A percentile compares a stretch with the other conserved stretches of the same genome.
phyloP scores from a whole-genome alignment of 2,113 vertebrate genomes.

The Zapornia atra region DNA sequence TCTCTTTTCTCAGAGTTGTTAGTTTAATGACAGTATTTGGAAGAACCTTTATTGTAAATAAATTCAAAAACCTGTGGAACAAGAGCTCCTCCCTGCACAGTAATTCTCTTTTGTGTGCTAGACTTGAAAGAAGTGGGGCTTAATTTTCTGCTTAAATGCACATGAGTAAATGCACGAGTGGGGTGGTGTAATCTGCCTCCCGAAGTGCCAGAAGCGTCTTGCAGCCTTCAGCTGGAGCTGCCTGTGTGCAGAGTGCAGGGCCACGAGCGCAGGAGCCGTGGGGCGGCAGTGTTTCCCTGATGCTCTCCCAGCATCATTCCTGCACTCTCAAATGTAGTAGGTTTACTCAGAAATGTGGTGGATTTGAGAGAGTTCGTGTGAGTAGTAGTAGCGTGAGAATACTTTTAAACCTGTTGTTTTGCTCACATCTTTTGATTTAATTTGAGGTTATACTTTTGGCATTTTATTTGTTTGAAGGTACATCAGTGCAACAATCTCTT shows the following conservation, averaged over 20 bases:
- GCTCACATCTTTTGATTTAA: background rate
- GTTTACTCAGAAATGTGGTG: background rate
- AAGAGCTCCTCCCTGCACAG: background rate
- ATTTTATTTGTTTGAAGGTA: background rate
- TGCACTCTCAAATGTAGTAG: background rate
- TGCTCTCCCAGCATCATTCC: background rate
- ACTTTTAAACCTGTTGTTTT: background rate
- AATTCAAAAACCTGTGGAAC: background rate
- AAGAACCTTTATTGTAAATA: background rate
- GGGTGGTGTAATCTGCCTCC: background rate
- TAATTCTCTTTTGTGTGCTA: background rate
- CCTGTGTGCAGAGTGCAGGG: background rate
- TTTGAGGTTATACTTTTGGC: background rate
- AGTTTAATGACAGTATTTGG: background rate
- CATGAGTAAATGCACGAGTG: background rate
- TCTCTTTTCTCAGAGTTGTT: constrained; percentile 10
- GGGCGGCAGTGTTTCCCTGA: background rate
- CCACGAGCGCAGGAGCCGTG: fast-evolving
- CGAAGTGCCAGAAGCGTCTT: background rate
- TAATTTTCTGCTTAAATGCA: background rate
- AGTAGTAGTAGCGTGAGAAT: background rate
- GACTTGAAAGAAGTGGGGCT: constrained; percentile 6
- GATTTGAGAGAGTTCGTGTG: background rate
- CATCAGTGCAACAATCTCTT: background rate
- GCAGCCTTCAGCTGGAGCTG: background rate